These are phyloP conservation scores for Drosophila nr. perissopoda DNA, from an alignment of 2,888 invertebrate species.

Conservation along the genomic window DNA sequence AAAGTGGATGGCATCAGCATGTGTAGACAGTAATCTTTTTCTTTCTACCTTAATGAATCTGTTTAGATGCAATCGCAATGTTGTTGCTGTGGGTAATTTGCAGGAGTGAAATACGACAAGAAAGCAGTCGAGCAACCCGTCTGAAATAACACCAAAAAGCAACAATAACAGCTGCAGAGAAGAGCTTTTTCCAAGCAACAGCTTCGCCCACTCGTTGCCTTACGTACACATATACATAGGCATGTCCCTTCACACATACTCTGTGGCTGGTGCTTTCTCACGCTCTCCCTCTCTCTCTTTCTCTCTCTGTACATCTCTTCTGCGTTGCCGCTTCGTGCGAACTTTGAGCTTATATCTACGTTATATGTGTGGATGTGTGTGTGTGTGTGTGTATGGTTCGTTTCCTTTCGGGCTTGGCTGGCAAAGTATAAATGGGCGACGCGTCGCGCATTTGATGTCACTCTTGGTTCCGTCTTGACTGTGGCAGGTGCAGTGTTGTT, in stretches of 20 bases:
- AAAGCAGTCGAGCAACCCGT: not conserved
- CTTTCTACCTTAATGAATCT: constrained; percentile 31
- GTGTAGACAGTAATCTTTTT: constrained; percentile 5
- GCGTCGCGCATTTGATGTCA: constrained; percentile 59
- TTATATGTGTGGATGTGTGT: not conserved
- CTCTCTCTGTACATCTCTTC: not conserved
- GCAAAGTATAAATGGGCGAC: constrained; percentile 58
- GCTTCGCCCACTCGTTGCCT: constrained; percentile 43
- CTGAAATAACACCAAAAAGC: constrained; percentile 10
- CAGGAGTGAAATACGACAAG: constrained; percentile 3
- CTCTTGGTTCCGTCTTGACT: constrained; percentile 70
- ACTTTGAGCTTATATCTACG: constrained; percentile 5
- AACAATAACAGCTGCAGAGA: constrained; percentile 20
- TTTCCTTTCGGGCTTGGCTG: constrained; percentile 29
- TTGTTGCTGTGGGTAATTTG: constrained; percentile 21
- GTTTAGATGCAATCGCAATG: constrained; percentile 38
- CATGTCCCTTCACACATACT: not conserved
- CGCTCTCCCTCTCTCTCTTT: not conserved
- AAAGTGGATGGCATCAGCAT: constrained; percentile 18
- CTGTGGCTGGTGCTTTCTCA: not conserved
- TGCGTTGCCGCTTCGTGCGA: constrained; percentile 3
- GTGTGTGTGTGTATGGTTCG: constrained; percentile 11
- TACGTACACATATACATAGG: not conserved
- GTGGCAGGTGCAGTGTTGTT: constrained; percentile 47
- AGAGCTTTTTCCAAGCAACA: constrained; percentile 55